phyloP scores from a whole-genome alignment of 1,140 invertebrate species.

The Bombus soroeensis region DNA sequence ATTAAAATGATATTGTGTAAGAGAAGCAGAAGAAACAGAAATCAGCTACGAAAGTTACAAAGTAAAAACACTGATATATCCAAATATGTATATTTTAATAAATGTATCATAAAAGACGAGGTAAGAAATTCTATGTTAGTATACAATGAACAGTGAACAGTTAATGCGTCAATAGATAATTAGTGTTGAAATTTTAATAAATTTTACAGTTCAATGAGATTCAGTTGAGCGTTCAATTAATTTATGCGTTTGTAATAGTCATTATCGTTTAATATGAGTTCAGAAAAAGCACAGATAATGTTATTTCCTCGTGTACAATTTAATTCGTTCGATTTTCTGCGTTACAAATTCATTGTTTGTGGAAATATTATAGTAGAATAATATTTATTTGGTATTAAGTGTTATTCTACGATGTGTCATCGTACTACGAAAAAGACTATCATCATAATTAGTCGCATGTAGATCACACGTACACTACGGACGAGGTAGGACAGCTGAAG shows the following conservation, averaged over 20 bases:
- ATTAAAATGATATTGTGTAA: neutral
- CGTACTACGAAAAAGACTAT: conserved; percentile 9
- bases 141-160: too few relatives aligned
- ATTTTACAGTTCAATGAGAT: neutral
- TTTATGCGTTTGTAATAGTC: too few relatives aligned
- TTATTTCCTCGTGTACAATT: neutral
- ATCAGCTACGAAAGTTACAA: neutral
- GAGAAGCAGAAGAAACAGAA: neutral
- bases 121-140: too few relatives aligned
- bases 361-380: neutral
- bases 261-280: too few relatives aligned
- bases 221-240: too few relatives aligned
- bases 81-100: neutral
- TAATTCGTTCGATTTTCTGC: neutral
- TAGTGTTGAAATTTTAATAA: too few relatives aligned
- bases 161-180: too few relatives aligned
- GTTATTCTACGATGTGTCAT: neutral
- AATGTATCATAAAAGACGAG: neutral
- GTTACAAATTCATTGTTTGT: too few relatives aligned
- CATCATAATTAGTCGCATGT: conserved; percentile 13
- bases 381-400: neutral
- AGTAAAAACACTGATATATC: neutral
- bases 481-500: neutral
- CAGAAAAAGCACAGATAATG: too few relatives aligned
- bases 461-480: neutral